phyloP scores from a whole-genome alignment of 2,888 invertebrate species.

The Leucophenga montana region DNA sequence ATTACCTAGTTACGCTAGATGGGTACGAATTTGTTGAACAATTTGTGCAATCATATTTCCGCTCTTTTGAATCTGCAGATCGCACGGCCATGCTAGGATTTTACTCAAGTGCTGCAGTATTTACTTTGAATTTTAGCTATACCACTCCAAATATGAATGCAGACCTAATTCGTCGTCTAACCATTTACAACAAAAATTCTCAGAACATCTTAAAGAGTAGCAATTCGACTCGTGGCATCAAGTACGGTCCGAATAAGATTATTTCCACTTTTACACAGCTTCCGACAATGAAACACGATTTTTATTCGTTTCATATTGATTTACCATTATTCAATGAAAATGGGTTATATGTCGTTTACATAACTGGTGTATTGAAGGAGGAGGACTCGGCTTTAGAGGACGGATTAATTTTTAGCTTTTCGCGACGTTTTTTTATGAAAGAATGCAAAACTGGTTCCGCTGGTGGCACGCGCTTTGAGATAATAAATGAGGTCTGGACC shows the following conservation, averaged over 20 bases:
- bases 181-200: constrained; percentile 57
- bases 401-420: constrained; percentile 45
- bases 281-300: constrained; percentile 60
- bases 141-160: constrained; percentile 43
- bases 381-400: constrained; percentile 14
- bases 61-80: constrained; percentile 56
- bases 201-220: constrained; percentile 58
- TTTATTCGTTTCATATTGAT: constrained; percentile 60
- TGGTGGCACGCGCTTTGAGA: constrained; percentile 49
- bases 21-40: constrained; percentile 66
- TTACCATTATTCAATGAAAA: constrained; percentile 46
- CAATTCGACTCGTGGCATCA: constrained; percentile 50
- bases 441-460: constrained; percentile 43
- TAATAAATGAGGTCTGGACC: constrained; percentile 64
- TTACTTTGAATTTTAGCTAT: constrained; percentile 64
- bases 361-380: constrained; percentile 49
- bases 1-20: constrained; percentile 60
- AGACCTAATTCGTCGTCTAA: constrained; percentile 56
- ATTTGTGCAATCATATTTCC: constrained; percentile 60
- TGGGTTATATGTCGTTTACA: constrained; percentile 35
- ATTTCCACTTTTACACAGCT: constrained; percentile 57
- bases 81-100: constrained; percentile 47
- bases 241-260: constrained; percentile 60
- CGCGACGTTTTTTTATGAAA: constrained; percentile 52
- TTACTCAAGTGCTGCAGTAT: constrained; percentile 56